Evolutionary conservation across 2,888 invertebrate genomes (phyloP).

Genomic region (Isoperla grammatica): DNA sequence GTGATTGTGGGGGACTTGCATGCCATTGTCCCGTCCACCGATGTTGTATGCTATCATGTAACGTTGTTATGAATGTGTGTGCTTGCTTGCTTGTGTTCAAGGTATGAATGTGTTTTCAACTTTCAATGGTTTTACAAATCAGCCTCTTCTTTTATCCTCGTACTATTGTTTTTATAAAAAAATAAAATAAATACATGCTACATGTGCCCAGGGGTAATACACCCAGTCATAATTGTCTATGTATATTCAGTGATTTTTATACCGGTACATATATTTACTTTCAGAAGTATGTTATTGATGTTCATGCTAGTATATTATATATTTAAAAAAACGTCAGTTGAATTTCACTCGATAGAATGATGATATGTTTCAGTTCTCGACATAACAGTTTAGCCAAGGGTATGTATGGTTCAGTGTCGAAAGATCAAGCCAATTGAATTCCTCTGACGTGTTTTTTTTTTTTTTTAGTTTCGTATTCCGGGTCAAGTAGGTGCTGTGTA

Average conservation of each 20-base stretch:
- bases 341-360: no score
- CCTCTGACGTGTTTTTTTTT: no score
- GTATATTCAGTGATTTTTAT: constrained; percentile 32
- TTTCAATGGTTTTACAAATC: constrained; percentile 23
- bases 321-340: no score
- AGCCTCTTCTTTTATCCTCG: constrained; percentile 24
- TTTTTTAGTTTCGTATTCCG: no score
- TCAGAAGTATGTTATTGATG: not conserved
- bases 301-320: not conserved
- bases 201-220: constrained; percentile 28
- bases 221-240: constrained; percentile 32
- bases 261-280: constrained; percentile 30
- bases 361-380: no score
- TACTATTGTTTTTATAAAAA: constrained; percentile 20
- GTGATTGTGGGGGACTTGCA: constrained; percentile 29
- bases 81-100: constrained; percentile 7
- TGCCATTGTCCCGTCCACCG: constrained; percentile 27
- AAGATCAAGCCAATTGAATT: no score
- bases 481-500: constrained; percentile 19
- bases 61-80: constrained; percentile 21
- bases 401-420: no score
- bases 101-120: constrained; percentile 5
- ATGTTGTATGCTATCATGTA: constrained; percentile 24
- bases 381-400: no score
- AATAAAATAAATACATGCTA: constrained; percentile 23